Evolutionary conservation across 2,797 vertebrate species (phyloP).

Genomic region (Rhinatrema bivittatum): DNA sequence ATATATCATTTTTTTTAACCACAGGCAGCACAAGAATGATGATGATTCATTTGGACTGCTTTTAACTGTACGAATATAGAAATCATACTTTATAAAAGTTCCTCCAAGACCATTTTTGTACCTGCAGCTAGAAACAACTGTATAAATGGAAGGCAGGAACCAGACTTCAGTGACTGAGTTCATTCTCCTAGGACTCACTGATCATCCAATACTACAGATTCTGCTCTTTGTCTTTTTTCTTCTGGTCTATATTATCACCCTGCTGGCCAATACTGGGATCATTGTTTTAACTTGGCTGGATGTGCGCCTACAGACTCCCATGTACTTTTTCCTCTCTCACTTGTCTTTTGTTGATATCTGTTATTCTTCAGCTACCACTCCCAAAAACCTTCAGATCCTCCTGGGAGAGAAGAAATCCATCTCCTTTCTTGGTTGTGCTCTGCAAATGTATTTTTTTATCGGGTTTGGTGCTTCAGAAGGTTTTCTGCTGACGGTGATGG

Average conservation of each 20-base stretch:
- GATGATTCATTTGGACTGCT: no score
- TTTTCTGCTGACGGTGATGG: constrained; percentile 9
- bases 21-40: no score
- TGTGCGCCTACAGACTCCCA: constrained; percentile 4
- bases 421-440: background rate
- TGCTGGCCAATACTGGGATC: constrained; percentile 17
- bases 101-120: no score
- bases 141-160: background rate
- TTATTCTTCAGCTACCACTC: constrained; percentile 1
- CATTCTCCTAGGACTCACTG: constrained; percentile 18
- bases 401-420: constrained; percentile 3
- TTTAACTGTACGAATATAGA: no score
- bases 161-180: constrained; percentile 8
- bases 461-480: constrained; percentile 9
- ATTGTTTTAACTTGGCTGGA: constrained; percentile 16
- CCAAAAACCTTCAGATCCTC: constrained; percentile 2
- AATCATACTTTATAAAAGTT: no score
- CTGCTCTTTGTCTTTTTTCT: constrained; percentile 21
- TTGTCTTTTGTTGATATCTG: constrained; percentile 15
- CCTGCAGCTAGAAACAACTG: no score
- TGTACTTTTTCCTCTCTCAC: constrained; percentile 22
- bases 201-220: constrained; percentile 7
- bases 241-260: constrained; percentile 10
- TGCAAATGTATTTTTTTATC: constrained; percentile 10
- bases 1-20: no score